Evolutionary conservation across 2,113 vertebrate genomes (phyloP).

Genomic region (Heterotis niloticus): DNA sequence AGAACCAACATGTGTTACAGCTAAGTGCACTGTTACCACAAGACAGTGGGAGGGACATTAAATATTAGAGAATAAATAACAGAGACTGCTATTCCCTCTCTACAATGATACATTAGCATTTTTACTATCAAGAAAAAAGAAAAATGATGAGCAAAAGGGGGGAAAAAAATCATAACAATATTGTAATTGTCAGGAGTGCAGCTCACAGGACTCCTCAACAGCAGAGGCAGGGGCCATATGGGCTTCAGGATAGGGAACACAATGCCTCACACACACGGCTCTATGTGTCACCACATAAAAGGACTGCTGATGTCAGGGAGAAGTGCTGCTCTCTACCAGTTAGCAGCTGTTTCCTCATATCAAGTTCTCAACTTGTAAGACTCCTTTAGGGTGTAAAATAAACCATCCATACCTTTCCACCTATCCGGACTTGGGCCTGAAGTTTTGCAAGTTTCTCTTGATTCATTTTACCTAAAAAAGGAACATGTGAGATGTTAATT

Average conservation of each 20-base stretch:
- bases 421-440: conserved; percentile 98
- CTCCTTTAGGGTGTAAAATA: no score
- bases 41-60: not conserved
- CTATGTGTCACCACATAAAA: conserved; percentile 41
- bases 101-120: not conserved
- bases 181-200: not conserved
- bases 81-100: not conserved
- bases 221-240: not conserved
- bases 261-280: conserved; percentile 39
- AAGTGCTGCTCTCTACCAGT: conserved; percentile 23
- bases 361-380: conserved; percentile 28
- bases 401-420: conserved; percentile 83
- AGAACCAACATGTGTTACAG: conserved; percentile 33
- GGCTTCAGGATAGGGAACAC: not conserved
- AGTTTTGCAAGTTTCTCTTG: conserved; percentile 98
- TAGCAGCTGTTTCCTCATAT: conserved; percentile 32
- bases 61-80: not conserved
- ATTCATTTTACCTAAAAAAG: conserved; percentile 75
- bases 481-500: not conserved
- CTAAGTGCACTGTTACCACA: not conserved
- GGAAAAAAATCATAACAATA: not conserved
- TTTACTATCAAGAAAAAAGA: not conserved
- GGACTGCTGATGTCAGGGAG: conserved; percentile 55
- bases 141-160: not conserved
- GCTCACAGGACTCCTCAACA: not conserved